Base-by-base conservation (phyloP, 2,888 invertebrate species). In the Protophormia terraenovae region DNA sequence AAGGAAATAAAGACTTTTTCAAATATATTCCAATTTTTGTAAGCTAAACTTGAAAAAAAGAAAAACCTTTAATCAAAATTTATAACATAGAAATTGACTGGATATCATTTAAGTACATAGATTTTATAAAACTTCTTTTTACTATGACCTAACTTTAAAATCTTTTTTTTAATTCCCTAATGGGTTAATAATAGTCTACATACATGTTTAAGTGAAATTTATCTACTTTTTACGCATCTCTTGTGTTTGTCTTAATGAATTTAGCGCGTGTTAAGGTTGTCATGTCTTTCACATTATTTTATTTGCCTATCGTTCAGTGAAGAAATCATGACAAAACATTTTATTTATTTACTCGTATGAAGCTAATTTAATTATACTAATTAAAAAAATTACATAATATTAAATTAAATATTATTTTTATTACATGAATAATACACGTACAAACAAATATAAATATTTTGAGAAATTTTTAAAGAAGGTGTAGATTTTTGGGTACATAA, bases 261-360 rank as follows among this genome's bases (percentile, higher is more conserved):
- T 66, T 45, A 45, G 27, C 45, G 45, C 66, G 66, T 66, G 66
- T 45, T 66, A 16, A 10, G 16, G 45, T n/a, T 45, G 66, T 66
- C 45, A 27, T 66, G 35, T 62, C 4, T 62, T 62, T 38, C 2
- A 55, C 22, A 50, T 50, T 50, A 5, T 62, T n/a, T 50, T 50
- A 5, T 62, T n/a, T 22, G 16, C 19, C 2, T 35, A 19, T 22
- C 14, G 3, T 24, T 62, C 7, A 8, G 2, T 41, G 22, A 38
- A 62, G 62, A 41, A 62, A 24, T 62, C 62, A 62, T 38, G 62
- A 62, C 62, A 62, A 62, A 38, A 62, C n/a, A 41, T 62, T n/a
- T n/a, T n/a, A n/a, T n/a, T 38, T n/a, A 22, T 8, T 62, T 22
- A 38, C 62, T 22, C n/a, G n/a, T 38, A n/a, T n/a, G n/a, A n/a